Evolutionary conservation across 2,113 vertebrate genomes (phyloP), one percentile per base, ranked within the genome.

Genomic region (Aix galericulata): DNA sequence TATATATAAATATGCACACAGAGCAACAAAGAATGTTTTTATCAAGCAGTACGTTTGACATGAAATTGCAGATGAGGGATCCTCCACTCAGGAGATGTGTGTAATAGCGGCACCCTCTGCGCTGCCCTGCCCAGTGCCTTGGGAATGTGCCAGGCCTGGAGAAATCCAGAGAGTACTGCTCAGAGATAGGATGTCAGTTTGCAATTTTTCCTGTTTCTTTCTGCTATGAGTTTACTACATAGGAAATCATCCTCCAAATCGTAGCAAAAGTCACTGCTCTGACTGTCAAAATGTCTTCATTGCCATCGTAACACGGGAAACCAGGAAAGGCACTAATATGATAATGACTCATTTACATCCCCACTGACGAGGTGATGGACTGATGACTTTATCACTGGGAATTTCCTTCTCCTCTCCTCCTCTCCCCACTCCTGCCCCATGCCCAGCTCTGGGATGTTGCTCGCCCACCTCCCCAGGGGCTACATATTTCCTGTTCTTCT

Each of bases 401-500:
- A 79, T 79, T 94, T 89, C 91, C 91, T 32, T 59, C 82, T 68
- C 82, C 75, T 85, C 67, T 69, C 44, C 31, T 84, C 27, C 23
- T 66, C 74, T 83, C 50, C 46, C 50, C 31, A 22, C 26, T 58
- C 55, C 55, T 22, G 50, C 50, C 50, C 50, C 50, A 52, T 52
- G 22, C 23, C 50, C 23, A 52, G 50, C 13, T 81, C 69, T 11
- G 82, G 58, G n/a, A 27, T 0, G 2, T 59, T 91, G 13, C 86
- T 62, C 79, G 62, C 68, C 72, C 67, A 0, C 77, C 73, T 36
- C 79, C 79, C 72, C 1, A 3, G 21, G 88, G 88, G 50, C 69
- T 88, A 91, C 82, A 69, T 82, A 38, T 91, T 88, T 88, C 42
- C 15, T 56, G 60, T 91, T 91, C 92, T 87, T 91, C 93, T 91